phyloP scores from a whole-genome alignment of 2,113 vertebrate genomes.

The Pseudopodoces humilis region DNA sequence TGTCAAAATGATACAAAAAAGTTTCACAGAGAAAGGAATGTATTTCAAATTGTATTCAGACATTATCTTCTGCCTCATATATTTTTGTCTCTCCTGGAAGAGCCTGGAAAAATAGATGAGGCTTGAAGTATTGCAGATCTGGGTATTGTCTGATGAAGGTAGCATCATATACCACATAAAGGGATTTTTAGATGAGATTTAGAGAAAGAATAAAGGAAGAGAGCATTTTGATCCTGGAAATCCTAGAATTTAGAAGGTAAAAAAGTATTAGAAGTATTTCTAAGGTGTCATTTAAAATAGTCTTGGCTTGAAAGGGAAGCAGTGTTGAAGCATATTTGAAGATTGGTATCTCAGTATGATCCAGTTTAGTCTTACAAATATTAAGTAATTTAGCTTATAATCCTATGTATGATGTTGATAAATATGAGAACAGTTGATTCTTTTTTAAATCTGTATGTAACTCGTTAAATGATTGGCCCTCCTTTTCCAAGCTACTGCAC shows the following conservation, averaged over 20 bases:
- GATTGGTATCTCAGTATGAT: not conserved
- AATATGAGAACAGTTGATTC: not conserved
- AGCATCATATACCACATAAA: not conserved
- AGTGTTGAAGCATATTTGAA: not conserved
- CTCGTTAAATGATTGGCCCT: not conserved
- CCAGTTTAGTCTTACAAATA: not conserved
- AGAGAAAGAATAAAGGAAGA: not conserved
- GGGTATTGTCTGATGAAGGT: not conserved
- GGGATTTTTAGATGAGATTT: not conserved
- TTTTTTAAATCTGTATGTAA: not conserved
- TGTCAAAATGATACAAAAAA: not conserved
- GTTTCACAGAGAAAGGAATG: not conserved
- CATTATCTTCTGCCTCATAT: not conserved
- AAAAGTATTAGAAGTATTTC: not conserved
- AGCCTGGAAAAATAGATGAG: not conserved
- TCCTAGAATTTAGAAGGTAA: not conserved
- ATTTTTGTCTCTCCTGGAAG: not conserved
- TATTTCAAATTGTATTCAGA: not conserved
- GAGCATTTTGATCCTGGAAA: not conserved
- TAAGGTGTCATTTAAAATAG: not conserved
- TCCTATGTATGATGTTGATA: not conserved
- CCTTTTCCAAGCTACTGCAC: not conserved
- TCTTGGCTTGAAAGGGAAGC: not conserved
- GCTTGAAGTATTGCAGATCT: not conserved
- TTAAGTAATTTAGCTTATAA: not conserved